Conservation (phyloP, 2,113 vertebrate species). For the Sigmodon hispidus region DNA sequence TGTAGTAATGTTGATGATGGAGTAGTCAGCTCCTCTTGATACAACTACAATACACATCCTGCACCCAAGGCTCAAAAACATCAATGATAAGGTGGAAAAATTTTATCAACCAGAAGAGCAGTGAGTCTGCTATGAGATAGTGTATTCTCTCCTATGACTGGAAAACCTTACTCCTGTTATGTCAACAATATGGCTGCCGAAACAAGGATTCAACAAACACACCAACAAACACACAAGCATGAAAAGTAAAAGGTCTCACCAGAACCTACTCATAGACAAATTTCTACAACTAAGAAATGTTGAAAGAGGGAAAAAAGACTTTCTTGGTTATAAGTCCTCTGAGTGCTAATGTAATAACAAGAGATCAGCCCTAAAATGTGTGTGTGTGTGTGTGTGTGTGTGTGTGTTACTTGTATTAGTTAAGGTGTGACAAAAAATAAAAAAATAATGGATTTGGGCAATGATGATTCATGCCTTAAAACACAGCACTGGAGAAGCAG, state of each 20-base stretch:
- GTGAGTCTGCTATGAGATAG: neutral
- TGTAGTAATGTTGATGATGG: neutral
- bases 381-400: neutral
- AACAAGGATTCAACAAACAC: neutral
- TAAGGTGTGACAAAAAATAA: neutral
- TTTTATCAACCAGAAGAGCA: neutral
- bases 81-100: neutral
- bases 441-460: neutral
- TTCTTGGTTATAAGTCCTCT: neutral
- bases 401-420: neutral
- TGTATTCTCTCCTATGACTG: neutral
- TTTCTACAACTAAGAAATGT: neutral
- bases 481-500: neutral
- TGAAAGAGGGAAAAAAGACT: neutral
- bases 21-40: neutral
- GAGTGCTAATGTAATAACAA: neutral
- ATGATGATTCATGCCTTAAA: neutral
- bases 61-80: neutral
- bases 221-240: neutral
- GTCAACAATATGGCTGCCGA: neutral
- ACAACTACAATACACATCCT: neutral
- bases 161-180: neutral
- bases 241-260: neutral
- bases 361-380: neutral
- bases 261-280: neutral